These are phyloP conservation scores for Aix galericulata DNA, from an alignment of 2,113 vertebrate genomes.

Conservation along the genomic window DNA sequence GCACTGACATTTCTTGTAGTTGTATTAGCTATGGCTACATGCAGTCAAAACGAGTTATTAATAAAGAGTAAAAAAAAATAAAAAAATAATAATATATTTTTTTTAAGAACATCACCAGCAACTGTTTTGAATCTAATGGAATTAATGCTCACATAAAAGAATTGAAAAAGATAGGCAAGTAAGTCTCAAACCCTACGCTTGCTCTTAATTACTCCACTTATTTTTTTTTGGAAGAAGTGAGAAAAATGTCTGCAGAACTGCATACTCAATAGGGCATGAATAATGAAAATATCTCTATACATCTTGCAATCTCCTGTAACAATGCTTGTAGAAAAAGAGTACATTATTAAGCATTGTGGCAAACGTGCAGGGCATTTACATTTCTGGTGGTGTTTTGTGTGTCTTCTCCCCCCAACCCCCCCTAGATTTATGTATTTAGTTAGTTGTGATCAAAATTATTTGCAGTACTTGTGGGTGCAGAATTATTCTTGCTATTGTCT, in stretches of 20 bases:
- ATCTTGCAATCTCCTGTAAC: constrained; percentile 7
- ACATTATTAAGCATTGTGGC: constrained; percentile 26
- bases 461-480: not conserved
- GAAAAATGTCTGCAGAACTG: constrained; percentile 58
- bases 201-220: constrained; percentile 56
- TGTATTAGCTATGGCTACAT: constrained; percentile 27
- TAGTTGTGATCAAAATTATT: constrained; percentile 38
- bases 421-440: constrained; percentile 41
- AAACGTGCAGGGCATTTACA: constrained; percentile 36
- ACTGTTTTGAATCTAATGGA: constrained; percentile 19
- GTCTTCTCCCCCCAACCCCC: no score
- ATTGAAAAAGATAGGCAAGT: constrained; percentile 27
- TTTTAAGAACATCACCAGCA: not conserved
- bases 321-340: constrained; percentile 1
- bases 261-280: constrained; percentile 57
- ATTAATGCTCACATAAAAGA: not conserved
- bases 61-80: constrained; percentile 44
- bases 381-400: not conserved
- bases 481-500: constrained; percentile 29
- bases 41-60: constrained; percentile 42
- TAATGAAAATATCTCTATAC: constrained; percentile 53
- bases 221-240: constrained; percentile 45
- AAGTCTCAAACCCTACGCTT: constrained; percentile 31
- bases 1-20: constrained; percentile 34
- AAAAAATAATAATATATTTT: not conserved